A percentile compares a stretch with the other conserved stretches of the same genome.
phyloP scores from a whole-genome alignment of 2,888 invertebrate genomes.

The Isoperla grammatica region DNA sequence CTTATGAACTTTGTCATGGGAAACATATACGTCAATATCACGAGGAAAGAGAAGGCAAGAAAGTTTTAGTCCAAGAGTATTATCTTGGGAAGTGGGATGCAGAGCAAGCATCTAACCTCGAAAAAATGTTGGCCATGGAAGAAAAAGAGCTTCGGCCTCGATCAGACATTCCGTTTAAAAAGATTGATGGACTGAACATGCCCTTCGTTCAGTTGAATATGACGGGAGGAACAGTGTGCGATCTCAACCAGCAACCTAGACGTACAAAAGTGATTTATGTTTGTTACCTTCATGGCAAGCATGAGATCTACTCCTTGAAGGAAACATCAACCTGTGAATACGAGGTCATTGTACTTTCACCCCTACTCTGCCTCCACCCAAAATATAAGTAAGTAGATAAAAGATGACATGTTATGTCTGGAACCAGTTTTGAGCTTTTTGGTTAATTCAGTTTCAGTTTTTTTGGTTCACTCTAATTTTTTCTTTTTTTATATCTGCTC shows the following conservation, averaged over 20 bases:
- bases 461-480: background rate
- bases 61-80: constrained; percentile 78
- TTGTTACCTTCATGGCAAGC: constrained; percentile 81
- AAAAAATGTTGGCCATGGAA: constrained; percentile 12
- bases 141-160: constrained; percentile 30
- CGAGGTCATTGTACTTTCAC: constrained; percentile 84
- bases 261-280: constrained; percentile 79
- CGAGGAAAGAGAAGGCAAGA: constrained; percentile 87
- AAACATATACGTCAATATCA: constrained; percentile 89
- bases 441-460: background rate
- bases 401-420: background rate
- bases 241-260: constrained; percentile 80
- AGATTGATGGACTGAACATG: constrained; percentile 81
- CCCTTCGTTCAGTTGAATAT: constrained; percentile 85
- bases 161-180: constrained; percentile 49
- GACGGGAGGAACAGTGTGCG: constrained; percentile 87
- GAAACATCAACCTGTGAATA: constrained; percentile 94
- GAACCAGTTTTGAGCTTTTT: background rate
- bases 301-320: constrained; percentile 88
- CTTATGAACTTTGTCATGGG: constrained; percentile 94
- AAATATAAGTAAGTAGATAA: constrained; percentile 56
- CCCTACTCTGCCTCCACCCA: constrained; percentile 83
- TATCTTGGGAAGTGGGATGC: constrained; percentile 73
- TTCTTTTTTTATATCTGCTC: no score
- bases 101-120: constrained; percentile 52